phyloP scores from a whole-genome alignment of 1,140 invertebrate species.

The Physella acuta region DNA sequence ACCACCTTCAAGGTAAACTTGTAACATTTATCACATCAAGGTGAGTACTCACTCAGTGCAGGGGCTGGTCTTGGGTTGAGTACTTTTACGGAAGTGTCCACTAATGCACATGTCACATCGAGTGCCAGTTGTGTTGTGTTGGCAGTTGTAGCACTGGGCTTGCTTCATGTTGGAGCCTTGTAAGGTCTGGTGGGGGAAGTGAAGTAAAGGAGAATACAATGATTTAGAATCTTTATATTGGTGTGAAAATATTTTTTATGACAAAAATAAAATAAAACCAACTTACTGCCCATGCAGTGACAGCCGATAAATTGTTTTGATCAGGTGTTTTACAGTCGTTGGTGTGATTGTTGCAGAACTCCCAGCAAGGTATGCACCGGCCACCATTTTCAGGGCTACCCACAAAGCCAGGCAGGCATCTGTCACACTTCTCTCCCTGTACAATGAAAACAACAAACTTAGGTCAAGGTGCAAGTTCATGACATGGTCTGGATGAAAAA shows the following conservation, averaged over 20 bases:
- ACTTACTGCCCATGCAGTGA: conserved; percentile 66
- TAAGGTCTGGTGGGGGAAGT: too few relatives aligned
- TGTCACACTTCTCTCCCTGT: conserved; percentile 75
- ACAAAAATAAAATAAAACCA: too few relatives aligned
- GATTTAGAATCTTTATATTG: too few relatives aligned
- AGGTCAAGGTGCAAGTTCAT: too few relatives aligned
- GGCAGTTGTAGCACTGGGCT: conserved; percentile 83
- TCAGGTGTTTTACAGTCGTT: conserved; percentile 69
- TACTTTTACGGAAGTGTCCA: conserved; percentile 74
- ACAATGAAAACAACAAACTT: too few relatives aligned
- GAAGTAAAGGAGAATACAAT: too few relatives aligned
- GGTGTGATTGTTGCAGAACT: conserved; percentile 89
- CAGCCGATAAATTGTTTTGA: conserved; percentile 11
- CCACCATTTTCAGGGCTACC: conserved; percentile 85
- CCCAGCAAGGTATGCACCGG: conserved; percentile 81
- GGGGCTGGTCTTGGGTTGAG: conserved; percentile 61
- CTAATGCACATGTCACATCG: conserved; percentile 81
- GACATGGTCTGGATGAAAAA: too few relatives aligned
- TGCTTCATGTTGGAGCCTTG: too few relatives aligned
- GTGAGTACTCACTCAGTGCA: conserved; percentile 72
- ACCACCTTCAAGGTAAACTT: too few relatives aligned
- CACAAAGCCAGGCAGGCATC: conserved; percentile 85
- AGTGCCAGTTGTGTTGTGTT: conserved; percentile 80
- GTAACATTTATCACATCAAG: too few relatives aligned
- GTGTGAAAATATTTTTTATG: too few relatives aligned